A percentile compares a stretch with the other conserved stretches of the same genome.
phyloP scores from a whole-genome alignment of 1,140 invertebrate genomes.

The Antheraea mylitta region DNA sequence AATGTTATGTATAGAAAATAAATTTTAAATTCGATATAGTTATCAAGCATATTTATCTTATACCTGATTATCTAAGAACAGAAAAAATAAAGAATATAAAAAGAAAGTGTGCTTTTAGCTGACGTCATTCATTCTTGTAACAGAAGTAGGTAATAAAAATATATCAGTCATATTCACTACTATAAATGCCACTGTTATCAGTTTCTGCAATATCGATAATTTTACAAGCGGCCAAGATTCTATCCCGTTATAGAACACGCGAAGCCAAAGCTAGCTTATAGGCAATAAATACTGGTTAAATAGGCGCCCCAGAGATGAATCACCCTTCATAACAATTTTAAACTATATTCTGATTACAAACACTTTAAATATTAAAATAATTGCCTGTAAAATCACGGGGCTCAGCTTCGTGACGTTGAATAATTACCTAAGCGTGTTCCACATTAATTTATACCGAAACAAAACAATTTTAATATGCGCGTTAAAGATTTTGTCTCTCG shows the following conservation, averaged over 20 bases:
- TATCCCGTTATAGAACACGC: constrained; percentile 5
- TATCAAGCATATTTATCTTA: no score
- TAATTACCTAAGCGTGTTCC: constrained; percentile 33
- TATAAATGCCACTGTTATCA: background rate
- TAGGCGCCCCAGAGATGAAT: constrained; percentile 10
- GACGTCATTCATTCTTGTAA: background rate
- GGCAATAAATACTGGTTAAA: constrained; percentile 9
- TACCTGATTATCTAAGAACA: no score
- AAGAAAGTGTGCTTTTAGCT: background rate
- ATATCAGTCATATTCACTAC: background rate
- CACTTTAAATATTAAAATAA: constrained; percentile 40
- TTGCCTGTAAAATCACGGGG: constrained; percentile 34
- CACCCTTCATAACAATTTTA: constrained; percentile 6
- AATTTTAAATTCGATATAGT: no score
- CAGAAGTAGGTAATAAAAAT: background rate
- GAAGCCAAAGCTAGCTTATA: constrained; percentile 5
- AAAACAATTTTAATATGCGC: constrained; percentile 29
- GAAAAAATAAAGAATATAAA: no score
- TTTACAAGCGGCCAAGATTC: constrained; percentile 6
- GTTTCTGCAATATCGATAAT: background rate
- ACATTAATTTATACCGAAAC: constrained; percentile 37
- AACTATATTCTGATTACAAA: constrained; percentile 29
- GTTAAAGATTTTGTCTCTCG: constrained; percentile 27
- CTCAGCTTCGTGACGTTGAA: constrained; percentile 35
- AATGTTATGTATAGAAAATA: no score